Evolutionary conservation across 2,888 invertebrate species (phyloP), one percentile per base, ranked within the genome.

Genomic region (Odontothrips loti): DNA sequence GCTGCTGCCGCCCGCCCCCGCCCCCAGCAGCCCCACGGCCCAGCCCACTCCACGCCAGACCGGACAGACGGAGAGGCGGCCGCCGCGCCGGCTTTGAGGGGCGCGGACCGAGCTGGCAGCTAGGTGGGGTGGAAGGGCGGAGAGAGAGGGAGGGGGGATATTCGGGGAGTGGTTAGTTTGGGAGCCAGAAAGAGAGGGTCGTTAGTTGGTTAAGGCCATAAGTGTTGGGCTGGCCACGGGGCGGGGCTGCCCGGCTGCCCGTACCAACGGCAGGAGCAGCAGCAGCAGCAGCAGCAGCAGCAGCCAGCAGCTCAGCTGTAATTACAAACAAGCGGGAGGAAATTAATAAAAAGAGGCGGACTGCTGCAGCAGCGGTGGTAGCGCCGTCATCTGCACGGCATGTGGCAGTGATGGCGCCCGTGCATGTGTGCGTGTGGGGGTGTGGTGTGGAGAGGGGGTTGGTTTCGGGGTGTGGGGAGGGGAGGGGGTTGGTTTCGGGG

Each of bases 81-180:
- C 34, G 34, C 34, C 6, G 34, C 34, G 3, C 3, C 34, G 34
- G 34, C 34, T 43, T 6, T 43, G 6, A 43, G 34, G 34, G 34
- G 34, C 34, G 34, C 34, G 34, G 34, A 43, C 34, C 34, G 34
- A 43, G 34, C 34, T 82, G 83, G 29, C 29, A 29, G 79, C 47
- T 47, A 75, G 79, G 23, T 1, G 43, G 58, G 20, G n/a, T n/a
- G n/a, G 63, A 23, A 47, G 15, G 81, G 79, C 81, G 80, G 81
- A 81, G 83, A 79, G 68, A 79, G 68, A 47, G 58, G 79, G 80
- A 58, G 79, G 47, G 81, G 75, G 80, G 75, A 80, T n/a, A n/a
- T n/a, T n/a, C 43, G 79, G 63, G 82, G 80, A 80, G 79, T 81
- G 81, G 82, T 80, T 79, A 80, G 81, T 82, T 83, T 83, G 83